phyloP scores from a whole-genome alignment of 2,113 vertebrate species.

The Mormoops blainvillei region DNA sequence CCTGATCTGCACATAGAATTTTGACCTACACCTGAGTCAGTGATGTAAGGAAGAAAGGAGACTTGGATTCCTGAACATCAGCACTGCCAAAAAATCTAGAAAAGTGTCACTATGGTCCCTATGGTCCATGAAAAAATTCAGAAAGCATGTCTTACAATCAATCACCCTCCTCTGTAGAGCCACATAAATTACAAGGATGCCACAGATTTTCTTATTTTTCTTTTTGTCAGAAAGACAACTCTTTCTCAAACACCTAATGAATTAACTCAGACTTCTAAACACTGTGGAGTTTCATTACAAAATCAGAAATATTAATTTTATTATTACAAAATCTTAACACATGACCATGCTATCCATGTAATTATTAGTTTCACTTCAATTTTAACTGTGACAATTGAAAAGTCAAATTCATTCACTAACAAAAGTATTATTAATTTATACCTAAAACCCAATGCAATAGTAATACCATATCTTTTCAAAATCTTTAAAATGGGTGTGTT shows the following conservation, averaged over 20 bases:
- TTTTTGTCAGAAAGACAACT: constrained; percentile 1
- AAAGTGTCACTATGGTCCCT: not conserved
- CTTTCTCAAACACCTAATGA: constrained; percentile 26
- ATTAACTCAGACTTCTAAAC: constrained; percentile 45
- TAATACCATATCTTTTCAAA: constrained; percentile 55
- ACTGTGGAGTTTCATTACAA: not conserved
- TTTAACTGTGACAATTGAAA: constrained; percentile 46
- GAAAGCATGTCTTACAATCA: not conserved
- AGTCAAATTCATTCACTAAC: constrained; percentile 53
- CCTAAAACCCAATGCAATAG: constrained; percentile 50
- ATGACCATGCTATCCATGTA: constrained; percentile 10
- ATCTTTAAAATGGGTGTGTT: constrained; percentile 57
- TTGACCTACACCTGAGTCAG: not conserved
- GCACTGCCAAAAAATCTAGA: constrained; percentile 28
- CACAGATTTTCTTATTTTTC: not conserved
- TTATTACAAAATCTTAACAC: constrained; percentile 36
- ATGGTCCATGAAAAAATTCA: not conserved
- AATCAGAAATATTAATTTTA: constrained; percentile 33
- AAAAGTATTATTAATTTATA: constrained; percentile 41
- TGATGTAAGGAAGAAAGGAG: not conserved
- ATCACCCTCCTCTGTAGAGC: constrained; percentile 8
- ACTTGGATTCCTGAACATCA: not conserved
- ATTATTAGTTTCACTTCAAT: constrained; percentile 25
- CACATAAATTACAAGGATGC: constrained; percentile 20
- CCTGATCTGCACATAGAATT: not conserved